Conservation (phyloP, 2,797 vertebrate species). For the Onychomys arenicola region DNA sequence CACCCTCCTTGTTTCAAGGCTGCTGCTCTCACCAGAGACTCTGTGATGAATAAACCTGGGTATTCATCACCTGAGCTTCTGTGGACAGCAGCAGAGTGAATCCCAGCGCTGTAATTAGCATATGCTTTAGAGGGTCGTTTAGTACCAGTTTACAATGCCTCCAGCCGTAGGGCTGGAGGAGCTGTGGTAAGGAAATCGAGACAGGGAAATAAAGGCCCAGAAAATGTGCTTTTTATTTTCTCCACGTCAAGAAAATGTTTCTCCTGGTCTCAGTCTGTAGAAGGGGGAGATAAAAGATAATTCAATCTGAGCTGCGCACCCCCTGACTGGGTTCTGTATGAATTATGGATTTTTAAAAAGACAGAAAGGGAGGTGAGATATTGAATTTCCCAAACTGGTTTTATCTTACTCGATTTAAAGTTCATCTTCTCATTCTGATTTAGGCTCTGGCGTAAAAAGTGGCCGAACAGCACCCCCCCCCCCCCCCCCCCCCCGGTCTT, state of each 20-base stretch:
- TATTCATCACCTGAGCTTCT: neutral
- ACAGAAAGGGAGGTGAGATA: slow-evolving; percentile 66
- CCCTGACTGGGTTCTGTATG: slow-evolving; percentile 65
- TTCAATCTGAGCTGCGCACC: slow-evolving; percentile 47
- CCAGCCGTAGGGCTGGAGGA: fast-evolving
- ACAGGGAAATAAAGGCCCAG: neutral
- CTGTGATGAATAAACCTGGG: neutral
- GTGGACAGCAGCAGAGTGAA: neutral
- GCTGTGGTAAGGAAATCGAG: neutral
- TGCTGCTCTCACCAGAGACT: neutral
- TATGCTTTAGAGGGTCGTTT: neutral
- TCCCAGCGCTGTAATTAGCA: neutral
- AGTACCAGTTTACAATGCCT: neutral
- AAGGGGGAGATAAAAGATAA: neutral
- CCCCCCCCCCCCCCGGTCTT: neutral
- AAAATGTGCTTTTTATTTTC: slow-evolving; percentile 40
- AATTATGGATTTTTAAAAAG: slow-evolving; percentile 78
- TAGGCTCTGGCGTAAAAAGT: neutral
- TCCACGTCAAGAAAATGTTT: slow-evolving; percentile 31
- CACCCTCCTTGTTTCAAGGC: neutral
- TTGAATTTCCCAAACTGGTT: slow-evolving; percentile 70
- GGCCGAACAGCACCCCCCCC: fast-evolving
- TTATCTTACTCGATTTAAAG: slow-evolving; percentile 57
- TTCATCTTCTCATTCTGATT: neutral
- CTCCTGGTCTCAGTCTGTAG: slow-evolving; percentile 6